Base-by-base conservation (phyloP, 2,888 invertebrate genomes). In the Nebria salina region DNA sequence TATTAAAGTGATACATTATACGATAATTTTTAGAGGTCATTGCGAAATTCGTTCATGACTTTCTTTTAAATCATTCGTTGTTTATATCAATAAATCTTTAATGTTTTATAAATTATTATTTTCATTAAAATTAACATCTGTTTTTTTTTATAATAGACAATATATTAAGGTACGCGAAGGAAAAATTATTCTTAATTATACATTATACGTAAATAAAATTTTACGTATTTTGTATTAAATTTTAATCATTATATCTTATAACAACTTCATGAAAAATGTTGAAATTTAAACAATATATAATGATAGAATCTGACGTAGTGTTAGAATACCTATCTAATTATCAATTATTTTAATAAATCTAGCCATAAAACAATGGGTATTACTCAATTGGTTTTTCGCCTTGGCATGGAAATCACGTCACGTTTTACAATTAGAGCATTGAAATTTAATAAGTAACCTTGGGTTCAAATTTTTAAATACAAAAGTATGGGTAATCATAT, bases 351-450 rank as follows among this genome's bases (percentile, higher is more conserved):
- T 68, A 25, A 68, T 25, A 68, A 11, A 25, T 68, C 7, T 54
- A 34, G 20, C 26, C 70, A 34, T 70, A 34, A 25, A 70, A 70
- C 34, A 34, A 70, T 15, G 26, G 70, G 25, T 4, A 73, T 78
- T 78, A 65, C 78, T 78, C 78, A 78, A 78, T 78, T 73, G 73
- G 15, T 73, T 68, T 34, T 73, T 73, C 73, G 64, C 73, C 70
- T 70, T 70, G 70, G 70, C 70, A 70, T 66, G 66, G 15, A 66
- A 54, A 66, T 70, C 73, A 73, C 54, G 73, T 78, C 78, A 78
- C 78, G 78, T 73, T 78, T 65, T 20, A 78, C 78, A 78, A 78
- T 78, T 78, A 78, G 78, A 78, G 78, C 78, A 78, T 78, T 65
- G 42, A 78, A 68, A 41, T 20, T 15, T 41, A 41, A 41, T 26